Base-by-base conservation (phyloP, 2,113 vertebrate genomes). In the Cebidichthys violaceus region DNA sequence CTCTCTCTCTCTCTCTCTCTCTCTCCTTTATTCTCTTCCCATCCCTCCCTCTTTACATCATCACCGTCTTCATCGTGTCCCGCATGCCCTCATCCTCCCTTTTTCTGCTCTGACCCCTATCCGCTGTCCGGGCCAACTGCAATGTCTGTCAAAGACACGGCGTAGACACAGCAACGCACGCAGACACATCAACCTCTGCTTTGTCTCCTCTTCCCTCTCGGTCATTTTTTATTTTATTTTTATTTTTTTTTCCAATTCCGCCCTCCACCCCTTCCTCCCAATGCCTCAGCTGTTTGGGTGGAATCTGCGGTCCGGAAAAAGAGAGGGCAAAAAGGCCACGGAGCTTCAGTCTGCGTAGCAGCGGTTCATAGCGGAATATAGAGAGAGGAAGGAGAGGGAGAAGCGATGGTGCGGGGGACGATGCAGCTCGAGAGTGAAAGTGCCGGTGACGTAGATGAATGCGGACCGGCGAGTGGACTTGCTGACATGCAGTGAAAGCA, bases 71-170 rank as follows among this genome's bases (percentile, higher is more conserved):
- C 47, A 14, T 29, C 61, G 35, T 18, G 22, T 33, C 9, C 27
- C 39, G 2, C 37, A 9, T 35, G 55, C 22, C 77, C 18, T 45
- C 45, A 22, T 22, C 50, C 50, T 57, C 55, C 24, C 24, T 29
- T 59, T 24, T 29, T 27, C 24, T 6, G 55, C 76, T 65, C 61
- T 59, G 75, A 88, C 89, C 86, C 89, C 75, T 77, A 76, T 89
- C 76, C 65, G 75, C 83, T 69, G 77, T 78, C 81, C 86, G 66
- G 66, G 69, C 70, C 75, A 52, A 76, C 81, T 77, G 82, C 73
- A 73, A 39, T 81, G 88, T 75, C 91, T 35, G 74, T 87, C 68
- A 90, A 83, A 89, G 73, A 59, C 82, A 68, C 66, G 22, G 61
- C n/a, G n/a, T 17, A 1, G 60, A 70, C 37, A 60, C 52, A 75